These are phyloP conservation scores for Pseudococcus longispinus DNA, from an alignment of 2,888 invertebrate species.

Conservation along the genomic window DNA sequence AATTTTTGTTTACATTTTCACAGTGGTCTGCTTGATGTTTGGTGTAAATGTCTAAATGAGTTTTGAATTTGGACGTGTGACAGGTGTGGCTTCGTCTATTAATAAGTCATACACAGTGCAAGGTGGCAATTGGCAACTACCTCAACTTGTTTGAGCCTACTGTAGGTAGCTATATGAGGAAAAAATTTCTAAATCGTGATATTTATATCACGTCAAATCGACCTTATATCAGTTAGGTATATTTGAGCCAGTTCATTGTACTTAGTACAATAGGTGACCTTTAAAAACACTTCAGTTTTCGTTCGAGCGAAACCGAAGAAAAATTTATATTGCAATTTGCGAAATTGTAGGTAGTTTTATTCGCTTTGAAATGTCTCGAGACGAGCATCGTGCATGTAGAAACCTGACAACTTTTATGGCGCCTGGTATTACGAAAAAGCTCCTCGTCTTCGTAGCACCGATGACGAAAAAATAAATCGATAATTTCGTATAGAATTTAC, in stretches of 20 bases:
- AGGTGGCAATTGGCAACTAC: slow-evolving; percentile 17
- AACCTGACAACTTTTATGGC: slow-evolving; percentile 10
- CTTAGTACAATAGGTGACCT: neutral
- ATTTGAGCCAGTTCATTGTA: neutral
- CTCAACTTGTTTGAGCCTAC: neutral
- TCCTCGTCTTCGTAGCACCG: neutral
- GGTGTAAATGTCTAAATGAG: neutral
- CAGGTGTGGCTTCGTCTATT: slow-evolving; percentile 25
- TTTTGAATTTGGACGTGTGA: slow-evolving; percentile 8
- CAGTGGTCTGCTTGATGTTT: neutral
- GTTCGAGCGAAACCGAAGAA: neutral
- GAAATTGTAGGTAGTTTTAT: neutral
- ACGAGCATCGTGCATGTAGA: neutral
- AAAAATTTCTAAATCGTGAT: neutral
- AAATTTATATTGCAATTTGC: neutral
- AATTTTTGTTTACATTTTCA: slow-evolving; percentile 6
- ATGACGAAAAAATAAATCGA: neutral
- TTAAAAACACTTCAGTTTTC: neutral
- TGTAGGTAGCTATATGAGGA: neutral
- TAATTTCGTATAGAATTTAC: neutral
- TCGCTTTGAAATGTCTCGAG: neutral
- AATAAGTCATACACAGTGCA: neutral
- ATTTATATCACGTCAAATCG: too few relatives aligned
- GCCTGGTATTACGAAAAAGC: neutral
- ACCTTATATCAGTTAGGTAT: too few relatives aligned